Conservation (phyloP, 2,797 vertebrate genomes). For the Pelochelys cantorii region DNA sequence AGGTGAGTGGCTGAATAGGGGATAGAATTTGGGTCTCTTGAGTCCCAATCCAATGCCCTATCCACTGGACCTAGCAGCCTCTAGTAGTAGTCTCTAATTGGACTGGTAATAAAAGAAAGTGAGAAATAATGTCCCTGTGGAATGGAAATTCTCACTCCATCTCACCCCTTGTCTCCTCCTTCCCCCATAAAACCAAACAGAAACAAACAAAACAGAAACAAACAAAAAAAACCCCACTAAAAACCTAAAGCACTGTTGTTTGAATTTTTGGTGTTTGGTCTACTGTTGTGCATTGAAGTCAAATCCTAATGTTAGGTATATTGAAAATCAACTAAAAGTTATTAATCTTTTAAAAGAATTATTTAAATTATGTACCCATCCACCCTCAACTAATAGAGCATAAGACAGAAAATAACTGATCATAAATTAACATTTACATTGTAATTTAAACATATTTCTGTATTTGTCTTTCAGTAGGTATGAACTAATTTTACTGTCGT, state of each 20-base stretch:
- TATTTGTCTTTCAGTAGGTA: not conserved
- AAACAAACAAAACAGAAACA: not conserved
- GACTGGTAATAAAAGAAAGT: slow-evolving; percentile 27
- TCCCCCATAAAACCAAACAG: too few species aligned
- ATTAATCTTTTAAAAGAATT: not conserved
- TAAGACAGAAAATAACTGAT: not conserved
- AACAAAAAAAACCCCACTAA: not conserved
- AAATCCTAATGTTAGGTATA: not conserved
- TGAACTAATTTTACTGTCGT: not conserved
- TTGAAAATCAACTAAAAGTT: slow-evolving; percentile 11
- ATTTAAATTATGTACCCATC: not conserved
- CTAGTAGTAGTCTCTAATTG: slow-evolving; percentile 27
- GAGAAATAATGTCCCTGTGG: slow-evolving; percentile 7
- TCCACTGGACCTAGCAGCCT: slow-evolving; percentile 1
- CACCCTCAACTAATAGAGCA: not conserved
- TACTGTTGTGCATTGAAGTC: not conserved
- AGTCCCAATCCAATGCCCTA: slow-evolving; percentile 20
- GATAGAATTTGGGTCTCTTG: slow-evolving; percentile 24
- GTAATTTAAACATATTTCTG: not conserved
- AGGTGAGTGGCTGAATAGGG: slow-evolving; percentile 23
- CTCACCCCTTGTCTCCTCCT: not conserved
- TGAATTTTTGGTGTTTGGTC: not conserved
- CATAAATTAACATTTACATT: not conserved
- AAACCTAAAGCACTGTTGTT: slow-evolving; percentile 1
- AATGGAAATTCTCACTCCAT: slow-evolving; percentile 1